Base-by-base conservation (phyloP, 2,888 invertebrate species). In the Ophonus ardosiacus region DNA sequence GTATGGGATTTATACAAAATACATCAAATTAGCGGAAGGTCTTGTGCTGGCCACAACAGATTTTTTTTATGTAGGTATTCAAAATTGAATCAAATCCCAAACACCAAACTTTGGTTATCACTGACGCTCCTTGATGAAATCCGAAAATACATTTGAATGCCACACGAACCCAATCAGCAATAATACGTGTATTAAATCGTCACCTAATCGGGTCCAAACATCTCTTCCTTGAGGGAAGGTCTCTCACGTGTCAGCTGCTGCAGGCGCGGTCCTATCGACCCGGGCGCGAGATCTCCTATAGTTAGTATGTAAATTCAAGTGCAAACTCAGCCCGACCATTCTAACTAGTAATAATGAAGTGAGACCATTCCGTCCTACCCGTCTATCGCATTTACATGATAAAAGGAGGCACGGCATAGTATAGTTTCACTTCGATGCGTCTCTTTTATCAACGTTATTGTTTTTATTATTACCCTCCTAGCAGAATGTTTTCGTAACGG, bases 281-380 rank as follows among this genome's bases (percentile, higher is more conserved):
- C 31, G 68, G 18, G 51, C 40, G 40, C 71, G 43, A 43, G 74
- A 74, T 51, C 61, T 61, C 21, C 61, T 83, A 61, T 83, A 83
- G 83, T 83, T 83, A 83, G 83, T 83, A 83, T 83, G 83, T 76
- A 83, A 83, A 83, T 83, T 74, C 83, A 24, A 83, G 83, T 83
- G 83, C 83, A 61, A 83, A 83, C 40, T 76, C 59, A 40, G 40
- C 38, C 82, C 51, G 43, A 51, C 68, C 43, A 76, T 61, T 83
- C 76, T 76, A 83, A 76, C 83, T 83, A 76, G 83, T 83, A 83
- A 83, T 83, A 83, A 83, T 83, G 83, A 83, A 74, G 83, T 83
- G 83, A 59, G 76, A 76, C 76, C 68, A 38, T 31, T 24, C 68
- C 63, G 17, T 18, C 17, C 17, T 24, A 24, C 63, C 68, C n/a